Evolutionary conservation across 2,113 vertebrate species (phyloP), one percentile per base, ranked within the genome.

Genomic region (Eidolon helvum): DNA sequence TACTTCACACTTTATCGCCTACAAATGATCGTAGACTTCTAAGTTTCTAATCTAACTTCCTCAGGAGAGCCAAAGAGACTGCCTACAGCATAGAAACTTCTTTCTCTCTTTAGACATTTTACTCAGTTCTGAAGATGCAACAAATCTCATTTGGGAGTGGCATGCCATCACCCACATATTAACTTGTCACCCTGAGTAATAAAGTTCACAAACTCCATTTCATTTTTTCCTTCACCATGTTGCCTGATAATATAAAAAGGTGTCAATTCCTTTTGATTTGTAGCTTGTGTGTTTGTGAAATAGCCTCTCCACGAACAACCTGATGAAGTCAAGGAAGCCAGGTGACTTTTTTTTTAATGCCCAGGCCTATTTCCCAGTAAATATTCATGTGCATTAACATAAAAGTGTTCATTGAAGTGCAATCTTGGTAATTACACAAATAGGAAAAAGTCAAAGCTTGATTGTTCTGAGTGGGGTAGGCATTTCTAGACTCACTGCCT

Each of bases 181-280:
- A 98, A 97, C 94, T 93, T 75, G 1, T 98, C 97, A 97, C 97
- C 97, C 96, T 97, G 95, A 97, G 96, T 97, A 98, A 98, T 97
- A 98, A 97, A 98, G 95, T 97, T 97, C 97, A 96, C 97, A 98
- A 98, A 98, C 45, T 95, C 92, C 48, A 96, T 98, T 98, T 98
- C 87, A 83, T 95, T 84, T 98, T 95, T 98, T 98, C 97, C 94
- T 40, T 19, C 59, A 7, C 77, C 94, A 91, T 96, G 75, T 95
- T 97, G 65, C 82, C 95, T 89, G 91, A 94, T 90, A 98, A 98
- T 98, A 92, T 87, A 97, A 94, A 66, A 97, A 61, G 87, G 45
- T 97, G 96, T 94, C 84, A 94, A 40, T 94, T 96, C 66, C 30
- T 72, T 98, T 97, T 98, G 97, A 98, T 98, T 96, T 98, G 79